Evolutionary conservation across 2,888 invertebrate species (phyloP).

Genomic region (Hetaerina titia): DNA sequence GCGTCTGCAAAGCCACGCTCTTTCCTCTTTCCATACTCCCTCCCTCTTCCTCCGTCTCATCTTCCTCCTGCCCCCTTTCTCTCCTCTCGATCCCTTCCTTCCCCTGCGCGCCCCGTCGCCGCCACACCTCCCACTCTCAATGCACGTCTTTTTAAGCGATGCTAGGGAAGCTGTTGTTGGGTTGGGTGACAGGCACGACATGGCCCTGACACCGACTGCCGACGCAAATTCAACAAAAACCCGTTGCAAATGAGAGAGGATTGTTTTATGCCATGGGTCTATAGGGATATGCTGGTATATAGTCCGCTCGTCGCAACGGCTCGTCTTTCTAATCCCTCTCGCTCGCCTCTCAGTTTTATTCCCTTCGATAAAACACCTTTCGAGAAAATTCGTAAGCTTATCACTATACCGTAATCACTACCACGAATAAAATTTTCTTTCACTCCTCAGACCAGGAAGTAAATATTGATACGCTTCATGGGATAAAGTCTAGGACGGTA

Average conservation of each 20-base stretch:
- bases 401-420: background rate
- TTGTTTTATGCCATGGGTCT: conserved; percentile 26
- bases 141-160: conserved; percentile 63
- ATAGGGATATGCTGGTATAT: background rate
- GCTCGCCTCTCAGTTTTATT: background rate
- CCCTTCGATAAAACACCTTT: background rate
- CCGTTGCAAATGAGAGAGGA: conserved; percentile 49
- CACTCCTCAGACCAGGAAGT: background rate
- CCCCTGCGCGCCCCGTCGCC: background rate
- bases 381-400: background rate
- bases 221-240: conserved; percentile 57
- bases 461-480: background rate
- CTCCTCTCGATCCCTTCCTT: background rate
- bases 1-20: conserved; percentile 66
- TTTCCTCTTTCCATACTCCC: background rate
- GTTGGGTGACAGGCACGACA: conserved; percentile 60
- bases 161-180: conserved; percentile 34
- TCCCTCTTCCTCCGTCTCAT: background rate
- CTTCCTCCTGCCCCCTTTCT: background rate
- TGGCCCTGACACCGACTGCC: conserved; percentile 53
- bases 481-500: background rate
- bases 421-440: background rate
- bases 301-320: background rate
- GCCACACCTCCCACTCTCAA: background rate
- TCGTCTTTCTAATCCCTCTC: background rate